Evolutionary conservation across 2,797 vertebrate genomes (phyloP).

Genomic region (Heliangelus exortis): DNA sequence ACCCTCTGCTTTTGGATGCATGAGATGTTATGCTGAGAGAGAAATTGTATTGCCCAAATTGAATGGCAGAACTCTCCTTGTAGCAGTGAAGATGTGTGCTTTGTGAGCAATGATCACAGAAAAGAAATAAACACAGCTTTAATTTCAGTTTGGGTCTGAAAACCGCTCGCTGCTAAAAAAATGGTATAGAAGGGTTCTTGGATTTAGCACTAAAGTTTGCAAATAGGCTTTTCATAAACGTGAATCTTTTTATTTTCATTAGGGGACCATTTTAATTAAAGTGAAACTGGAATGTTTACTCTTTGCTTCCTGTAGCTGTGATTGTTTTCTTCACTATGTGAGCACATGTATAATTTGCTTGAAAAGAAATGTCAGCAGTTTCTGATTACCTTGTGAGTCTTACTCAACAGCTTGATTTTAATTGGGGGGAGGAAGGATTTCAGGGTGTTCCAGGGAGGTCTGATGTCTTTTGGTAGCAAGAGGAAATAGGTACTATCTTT

Average conservation of each 20-base stretch:
- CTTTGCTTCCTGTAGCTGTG: slow-evolving; percentile 43
- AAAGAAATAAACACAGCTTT: slow-evolving; percentile 34
- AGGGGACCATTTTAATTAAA: slow-evolving; percentile 65
- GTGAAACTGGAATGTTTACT: slow-evolving; percentile 63
- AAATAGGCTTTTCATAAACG: slow-evolving; percentile 53
- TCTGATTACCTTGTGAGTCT: slow-evolving; percentile 56
- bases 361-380: slow-evolving; percentile 67
- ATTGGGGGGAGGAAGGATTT: slow-evolving; percentile 60
- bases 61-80: not conserved
- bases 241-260: slow-evolving; percentile 57
- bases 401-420: slow-evolving; percentile 68
- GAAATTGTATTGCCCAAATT: not conserved
- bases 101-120: not conserved
- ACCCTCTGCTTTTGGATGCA: not conserved
- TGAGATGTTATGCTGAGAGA: not conserved
- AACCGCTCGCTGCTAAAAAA: not conserved
- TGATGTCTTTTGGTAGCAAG: slow-evolving; percentile 32
- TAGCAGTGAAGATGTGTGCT: not conserved
- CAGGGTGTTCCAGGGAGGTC: slow-evolving; percentile 37
- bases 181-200: not conserved
- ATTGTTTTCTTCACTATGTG: slow-evolving; percentile 60
- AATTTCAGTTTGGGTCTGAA: not conserved
- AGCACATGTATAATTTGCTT: slow-evolving; percentile 52
- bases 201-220: slow-evolving; percentile 29
- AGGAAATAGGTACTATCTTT: slow-evolving; percentile 55